Evolutionary conservation across 37 sponge, comb jelly and placozoan species (phyloP).

Genomic region (Beroe forskalii): DNA sequence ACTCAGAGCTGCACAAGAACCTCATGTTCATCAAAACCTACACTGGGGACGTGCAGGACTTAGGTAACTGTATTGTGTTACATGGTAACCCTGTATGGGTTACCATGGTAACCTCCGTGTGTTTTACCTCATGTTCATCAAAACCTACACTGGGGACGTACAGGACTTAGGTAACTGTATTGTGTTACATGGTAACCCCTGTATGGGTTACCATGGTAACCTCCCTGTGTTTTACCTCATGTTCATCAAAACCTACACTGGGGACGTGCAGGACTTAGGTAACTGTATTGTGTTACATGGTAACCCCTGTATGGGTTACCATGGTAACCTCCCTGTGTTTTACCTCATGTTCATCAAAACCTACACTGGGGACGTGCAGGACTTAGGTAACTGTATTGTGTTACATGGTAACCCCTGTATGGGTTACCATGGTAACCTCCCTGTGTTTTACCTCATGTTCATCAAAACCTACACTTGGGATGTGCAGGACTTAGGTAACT

Average conservation of each 20-base stretch:
- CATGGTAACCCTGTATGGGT: no score
- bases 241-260: slow-evolving; percentile 76
- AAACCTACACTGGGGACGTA: slow-evolving; percentile 67
- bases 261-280: slow-evolving; percentile 22
- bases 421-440: no score
- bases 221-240: no score
- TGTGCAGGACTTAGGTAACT: slow-evolving; percentile 35
- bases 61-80: neutral
- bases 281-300: no score
- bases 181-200: no score
- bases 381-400: neutral
- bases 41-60: slow-evolving; percentile 20
- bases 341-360: slow-evolving; percentile 85
- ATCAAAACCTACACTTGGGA: slow-evolving; percentile 74
- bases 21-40: slow-evolving; percentile 82
- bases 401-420: no score
- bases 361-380: slow-evolving; percentile 27
- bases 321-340: no score
- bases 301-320: no score
- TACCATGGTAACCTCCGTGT: no score
- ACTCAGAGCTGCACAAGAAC: slow-evolving; percentile 84
- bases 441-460: no score
- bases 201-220: no score
- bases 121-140: slow-evolving; percentile 80
- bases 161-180: slow-evolving; percentile 38